Evolutionary conservation across 2,797 vertebrate genomes (phyloP), one percentile per base, ranked within the genome.

Genomic region (Chloroceryle inda): DNA sequence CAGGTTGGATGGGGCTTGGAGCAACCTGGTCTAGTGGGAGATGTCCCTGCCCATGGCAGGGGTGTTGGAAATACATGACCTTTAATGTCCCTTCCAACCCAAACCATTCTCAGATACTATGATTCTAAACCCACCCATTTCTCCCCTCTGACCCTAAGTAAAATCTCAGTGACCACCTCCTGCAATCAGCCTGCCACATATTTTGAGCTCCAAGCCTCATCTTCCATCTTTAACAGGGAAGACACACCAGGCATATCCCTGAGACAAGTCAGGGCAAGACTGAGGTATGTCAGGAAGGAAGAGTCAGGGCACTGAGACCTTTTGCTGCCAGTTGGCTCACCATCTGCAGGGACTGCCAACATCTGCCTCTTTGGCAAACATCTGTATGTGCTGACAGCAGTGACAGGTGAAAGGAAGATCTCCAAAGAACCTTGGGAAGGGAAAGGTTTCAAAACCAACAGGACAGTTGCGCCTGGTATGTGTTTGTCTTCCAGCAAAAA

Each of bases 341-440:
- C 5, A 0, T 7, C 37, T 24, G 5, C 84, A 33, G 52, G 27
- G 4, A 1, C 50, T 61, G 85, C 45, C 75, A 69, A 10, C 69
- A 14, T 27, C 59, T 66, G 31, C 45, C 27, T 22, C 33, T 47
- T 15, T 7, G 2, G 2, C 72, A 53, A 61, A 42, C 31, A 21
- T 6, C 76, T 35, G 42, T 2, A 5, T 5, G 76, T n/a, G 74
- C 47, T 62, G 84, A 23, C 47, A 83, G 22, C 40, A 64, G 5
- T 2, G 79, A 4, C 15, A 4, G 0, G 17, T 1, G n/a, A 53
- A 37, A 2, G 64, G 38, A 67, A 26, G 31, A 53, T 44, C 47
- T 53, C 33, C 0, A 0, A 2, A 1, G 24, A 31, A 4, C 2
- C 35, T 74, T 17, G 27, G 47, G 40, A 26, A 13, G 33, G 0